Percentiles rank a stretch among this genome's conserved stretches.
These are phyloP conservation scores for Littorina saxatilis DNA, from an alignment of 1,140 invertebrate genomes.

Conservation along the genomic window DNA sequence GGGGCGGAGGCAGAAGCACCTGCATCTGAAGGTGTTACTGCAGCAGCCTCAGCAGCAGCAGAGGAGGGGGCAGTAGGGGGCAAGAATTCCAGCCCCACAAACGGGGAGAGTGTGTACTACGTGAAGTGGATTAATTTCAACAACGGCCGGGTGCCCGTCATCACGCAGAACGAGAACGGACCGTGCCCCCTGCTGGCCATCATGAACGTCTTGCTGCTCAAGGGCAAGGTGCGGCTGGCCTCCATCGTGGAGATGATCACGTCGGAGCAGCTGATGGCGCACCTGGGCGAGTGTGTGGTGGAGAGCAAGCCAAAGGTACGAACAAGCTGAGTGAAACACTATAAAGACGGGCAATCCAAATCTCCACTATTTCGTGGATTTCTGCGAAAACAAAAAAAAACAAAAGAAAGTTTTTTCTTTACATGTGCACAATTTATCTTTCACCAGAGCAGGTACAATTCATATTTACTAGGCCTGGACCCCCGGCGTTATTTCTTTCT, in stretches of 20 bases:
- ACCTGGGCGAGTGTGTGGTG: conserved; percentile 78
- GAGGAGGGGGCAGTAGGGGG: conserved; percentile 3
- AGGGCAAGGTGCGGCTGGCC: conserved; percentile 76
- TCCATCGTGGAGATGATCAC: conserved; percentile 77
- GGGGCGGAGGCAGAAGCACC: too few relatives aligned
- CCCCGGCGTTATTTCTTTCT: too few relatives aligned
- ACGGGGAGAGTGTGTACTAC: conserved; percentile 74
- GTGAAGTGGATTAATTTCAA: conserved; percentile 79
- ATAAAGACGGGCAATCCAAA: too few relatives aligned
- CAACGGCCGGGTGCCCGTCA: conserved; percentile 76
- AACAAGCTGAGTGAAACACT: too few relatives aligned
- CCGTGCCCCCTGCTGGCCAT: conserved; percentile 81
- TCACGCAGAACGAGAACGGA: conserved; percentile 82
- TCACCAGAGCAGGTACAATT: too few relatives aligned
- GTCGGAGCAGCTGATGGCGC: conserved; percentile 78
- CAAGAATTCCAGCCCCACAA: background rate
- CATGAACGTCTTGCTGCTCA: conserved; percentile 79
- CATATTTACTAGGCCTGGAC: too few relatives aligned
- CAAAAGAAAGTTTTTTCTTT: too few relatives aligned
- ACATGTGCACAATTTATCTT: too few relatives aligned
- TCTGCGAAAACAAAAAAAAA: too few relatives aligned
- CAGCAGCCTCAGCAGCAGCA: background rate
- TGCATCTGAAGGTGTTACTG: too few relatives aligned
- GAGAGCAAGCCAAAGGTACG: conserved; percentile 76
- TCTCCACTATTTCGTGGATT: too few relatives aligned